A percentile compares a stretch with the other conserved stretches of the same genome.
Evolutionary conservation across 2,113 vertebrate genomes (phyloP).

Genomic region (Telmatochromis sp.): DNA sequence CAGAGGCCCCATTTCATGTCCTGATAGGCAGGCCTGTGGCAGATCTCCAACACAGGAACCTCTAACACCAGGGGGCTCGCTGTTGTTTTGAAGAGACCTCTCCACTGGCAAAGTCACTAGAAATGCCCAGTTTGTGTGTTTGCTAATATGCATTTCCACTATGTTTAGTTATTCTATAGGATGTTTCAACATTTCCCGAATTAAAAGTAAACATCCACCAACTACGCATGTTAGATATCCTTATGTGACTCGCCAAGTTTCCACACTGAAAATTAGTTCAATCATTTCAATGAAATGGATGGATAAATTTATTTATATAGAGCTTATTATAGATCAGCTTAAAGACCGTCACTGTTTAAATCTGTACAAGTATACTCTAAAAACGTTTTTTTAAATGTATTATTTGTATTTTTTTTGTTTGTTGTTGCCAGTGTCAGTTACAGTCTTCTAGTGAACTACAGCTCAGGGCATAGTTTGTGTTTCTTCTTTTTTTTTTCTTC

Average conservation of each 20-base stretch:
- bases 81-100: slow-evolving; percentile 50
- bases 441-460: background rate
- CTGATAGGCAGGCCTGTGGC: slow-evolving; percentile 44
- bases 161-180: background rate
- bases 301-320: no score
- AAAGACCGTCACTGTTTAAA: background rate
- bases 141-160: slow-evolving; percentile 11
- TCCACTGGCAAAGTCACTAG: slow-evolving; percentile 63
- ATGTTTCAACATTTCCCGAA: background rate
- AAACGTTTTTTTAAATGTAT: background rate
- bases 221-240: background rate
- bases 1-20: slow-evolving; percentile 24
- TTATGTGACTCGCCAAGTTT: background rate
- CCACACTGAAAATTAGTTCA: background rate
- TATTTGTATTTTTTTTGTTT: background rate
- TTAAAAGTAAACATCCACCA: background rate
- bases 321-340: background rate
- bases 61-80: slow-evolving; percentile 25
- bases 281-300: background rate
- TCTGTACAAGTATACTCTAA: background rate
- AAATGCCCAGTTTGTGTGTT: slow-evolving; percentile 30
- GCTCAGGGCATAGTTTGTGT: background rate
- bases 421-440: background rate
- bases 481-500: background rate
- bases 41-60: slow-evolving; percentile 40